These are phyloP conservation scores for Parazoanthus darwini DNA, from an alignment of 92 coral and sea anemone genomes.

Conservation along the genomic window DNA sequence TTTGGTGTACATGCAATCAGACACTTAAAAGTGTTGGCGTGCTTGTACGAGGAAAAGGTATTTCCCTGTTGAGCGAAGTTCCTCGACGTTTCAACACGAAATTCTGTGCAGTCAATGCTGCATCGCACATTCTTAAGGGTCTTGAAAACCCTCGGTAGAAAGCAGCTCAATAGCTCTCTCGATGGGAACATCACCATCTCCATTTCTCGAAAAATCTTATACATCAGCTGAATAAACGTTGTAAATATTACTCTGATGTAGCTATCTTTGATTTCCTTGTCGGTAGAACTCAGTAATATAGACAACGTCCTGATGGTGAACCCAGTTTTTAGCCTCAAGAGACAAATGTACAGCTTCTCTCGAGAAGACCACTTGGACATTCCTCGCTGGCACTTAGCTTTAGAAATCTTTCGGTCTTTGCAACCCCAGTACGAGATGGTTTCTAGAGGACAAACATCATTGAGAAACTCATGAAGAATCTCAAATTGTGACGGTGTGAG, in stretches of 20 bases:
- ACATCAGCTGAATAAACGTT: neutral
- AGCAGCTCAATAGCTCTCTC: neutral
- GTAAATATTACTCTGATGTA: neutral
- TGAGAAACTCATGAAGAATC: neutral
- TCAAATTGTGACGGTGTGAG: neutral
- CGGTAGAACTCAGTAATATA: neutral
- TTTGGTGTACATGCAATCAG: conserved; percentile 64
- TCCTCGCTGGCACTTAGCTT: neutral
- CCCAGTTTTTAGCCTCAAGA: neutral
- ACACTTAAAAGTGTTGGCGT: conserved; percentile 76
- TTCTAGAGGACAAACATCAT: conserved; percentile 10
- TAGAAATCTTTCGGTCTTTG: neutral
- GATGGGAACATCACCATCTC: too few relatives aligned
- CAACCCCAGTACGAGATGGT: neutral
- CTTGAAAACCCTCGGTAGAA: neutral
- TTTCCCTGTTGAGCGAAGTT: conserved; percentile 11
- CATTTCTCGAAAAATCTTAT: too few relatives aligned
- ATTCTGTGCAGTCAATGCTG: neutral
- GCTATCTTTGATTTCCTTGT: neutral
- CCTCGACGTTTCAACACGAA: neutral
- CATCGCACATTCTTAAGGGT: neutral
- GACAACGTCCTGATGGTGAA: neutral
- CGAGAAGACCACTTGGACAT: neutral
- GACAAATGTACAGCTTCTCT: neutral
- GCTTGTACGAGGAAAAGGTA: conserved; percentile 51